Evolutionary conservation across 2,797 vertebrate species (phyloP), one percentile per base, ranked within the genome.

Genomic region (Dicrostonyx torquatus): DNA sequence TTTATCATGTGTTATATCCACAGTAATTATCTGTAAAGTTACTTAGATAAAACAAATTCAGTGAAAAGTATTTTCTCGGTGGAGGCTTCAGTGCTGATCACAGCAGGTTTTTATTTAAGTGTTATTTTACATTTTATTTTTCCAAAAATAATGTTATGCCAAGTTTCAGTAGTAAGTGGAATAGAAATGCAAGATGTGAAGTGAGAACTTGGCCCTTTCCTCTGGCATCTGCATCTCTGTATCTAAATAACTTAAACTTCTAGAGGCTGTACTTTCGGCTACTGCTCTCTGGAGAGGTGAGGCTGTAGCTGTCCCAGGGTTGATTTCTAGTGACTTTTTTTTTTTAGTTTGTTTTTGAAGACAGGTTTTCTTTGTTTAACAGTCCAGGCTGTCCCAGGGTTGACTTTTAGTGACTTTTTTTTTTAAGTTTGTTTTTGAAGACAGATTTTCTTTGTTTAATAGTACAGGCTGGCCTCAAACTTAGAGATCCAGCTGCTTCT

Each of bases 41-140:
- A 40, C 31, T 90, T 72, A 89, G 58, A 94, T 45, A 87, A 87
- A 66, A 5, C 17, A 87, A 73, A 87, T 84, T 87, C 53, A 62
- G 26, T 83, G 89, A 80, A 91, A 94, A 92, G 53, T 60, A 70
- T 91, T 93, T 91, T 75, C 62, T 96, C 95, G 43, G 66, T 64
- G 68, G 43, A 60, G 20, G 20, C 31, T 45, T 31, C 24, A 66
- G 53, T 31, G 37, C 90, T 84, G 75, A 48, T 79, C 10, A 76
- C 10, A 64, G 29, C 22, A 64, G n/a, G 58, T 75, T 93, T 95
- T 94, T 89, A 73, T 82, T 96, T 79, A 45, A 83, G 17, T 14
- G 82, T 62, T 60, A 43, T 34, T 68, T 86, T 89, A 90, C 55
- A 55, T 89, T 95, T 70, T 37, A 68, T 88, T 94, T 79, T 87